A percentile compares a stretch with the other conserved stretches of the same genome.
Conservation (phyloP, 2,113 vertebrate genomes). For the Sinosuthora webbiana region DNA sequence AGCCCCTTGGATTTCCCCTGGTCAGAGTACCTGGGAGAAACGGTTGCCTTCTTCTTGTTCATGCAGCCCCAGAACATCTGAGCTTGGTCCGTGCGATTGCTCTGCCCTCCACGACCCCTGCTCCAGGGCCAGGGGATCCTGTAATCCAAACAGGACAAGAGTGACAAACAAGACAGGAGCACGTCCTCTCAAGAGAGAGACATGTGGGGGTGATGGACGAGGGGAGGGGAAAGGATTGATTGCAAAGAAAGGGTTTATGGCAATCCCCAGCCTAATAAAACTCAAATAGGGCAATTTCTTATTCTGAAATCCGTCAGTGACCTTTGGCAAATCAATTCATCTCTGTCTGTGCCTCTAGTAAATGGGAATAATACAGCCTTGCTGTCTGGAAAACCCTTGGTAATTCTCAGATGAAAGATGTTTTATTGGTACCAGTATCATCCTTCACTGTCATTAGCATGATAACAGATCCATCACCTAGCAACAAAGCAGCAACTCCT, state of each 20-base stretch:
- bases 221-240: background rate
- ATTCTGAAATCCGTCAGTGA: constrained; percentile 31
- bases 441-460: constrained; percentile 56
- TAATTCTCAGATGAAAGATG: constrained; percentile 57
- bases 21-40: background rate
- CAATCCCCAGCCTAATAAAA: constrained; percentile 35
- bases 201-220: background rate
- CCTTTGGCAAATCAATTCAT: constrained; percentile 61
- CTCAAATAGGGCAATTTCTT: constrained; percentile 39
- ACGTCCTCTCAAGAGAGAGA: background rate
- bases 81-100: background rate
- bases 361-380: constrained; percentile 15
- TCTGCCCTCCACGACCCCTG: background rate
- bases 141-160: background rate
- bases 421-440: constrained; percentile 52
- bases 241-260: constrained; percentile 20
- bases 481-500: constrained; percentile 41
- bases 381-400: constrained; percentile 28
- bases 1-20: background rate
- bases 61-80: background rate
- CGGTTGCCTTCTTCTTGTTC: background rate
- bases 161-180: background rate
- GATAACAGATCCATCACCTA: constrained; percentile 59
- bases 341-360: constrained; percentile 17
- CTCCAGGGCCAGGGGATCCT: background rate